Percentiles rank a stretch among this genome's conserved stretches.
phyloP scores from a whole-genome alignment of 2,888 invertebrate species.

The Spialia ferax region DNA sequence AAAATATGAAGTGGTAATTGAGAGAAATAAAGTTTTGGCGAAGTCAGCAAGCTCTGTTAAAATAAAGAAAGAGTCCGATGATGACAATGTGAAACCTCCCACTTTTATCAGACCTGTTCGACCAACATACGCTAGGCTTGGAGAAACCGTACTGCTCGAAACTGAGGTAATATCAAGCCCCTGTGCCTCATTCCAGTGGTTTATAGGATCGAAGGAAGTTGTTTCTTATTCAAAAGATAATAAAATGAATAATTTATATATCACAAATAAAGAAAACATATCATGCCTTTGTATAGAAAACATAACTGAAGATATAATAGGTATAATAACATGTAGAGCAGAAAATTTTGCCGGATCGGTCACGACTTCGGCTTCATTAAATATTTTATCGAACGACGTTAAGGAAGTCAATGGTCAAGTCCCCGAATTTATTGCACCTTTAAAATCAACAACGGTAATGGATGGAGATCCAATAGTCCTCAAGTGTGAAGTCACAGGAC shows the following conservation, averaged over 20 bases:
- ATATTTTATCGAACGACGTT: conserved; percentile 86
- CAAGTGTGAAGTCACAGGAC: conserved; percentile 90
- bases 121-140: conserved; percentile 90
- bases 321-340: conserved; percentile 94
- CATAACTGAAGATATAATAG: conserved; percentile 89
- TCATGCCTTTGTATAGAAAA: conserved; percentile 93
- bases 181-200: conserved; percentile 95
- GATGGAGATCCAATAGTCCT: conserved; percentile 95
- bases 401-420: conserved; percentile 73
- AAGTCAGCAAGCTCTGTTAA: conserved; percentile 94
- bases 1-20: conserved; percentile 95
- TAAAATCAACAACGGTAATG: conserved; percentile 93
- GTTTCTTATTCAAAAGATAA: conserved; percentile 82
- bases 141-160: conserved; percentile 93
- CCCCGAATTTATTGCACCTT: conserved; percentile 91
- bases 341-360: conserved; percentile 96
- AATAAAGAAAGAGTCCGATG: conserved; percentile 88
- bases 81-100: conserved; percentile 89
- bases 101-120: conserved; percentile 90
- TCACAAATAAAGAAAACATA: conserved; percentile 90
- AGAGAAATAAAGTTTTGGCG: conserved; percentile 91
- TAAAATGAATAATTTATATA: conserved; percentile 90
- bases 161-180: conserved; percentile 92
- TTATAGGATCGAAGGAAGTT: conserved; percentile 91
- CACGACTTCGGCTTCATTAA: conserved; percentile 92